Evolutionary conservation across 2,113 vertebrate species (phyloP).

Genomic region (Athene noctua): DNA sequence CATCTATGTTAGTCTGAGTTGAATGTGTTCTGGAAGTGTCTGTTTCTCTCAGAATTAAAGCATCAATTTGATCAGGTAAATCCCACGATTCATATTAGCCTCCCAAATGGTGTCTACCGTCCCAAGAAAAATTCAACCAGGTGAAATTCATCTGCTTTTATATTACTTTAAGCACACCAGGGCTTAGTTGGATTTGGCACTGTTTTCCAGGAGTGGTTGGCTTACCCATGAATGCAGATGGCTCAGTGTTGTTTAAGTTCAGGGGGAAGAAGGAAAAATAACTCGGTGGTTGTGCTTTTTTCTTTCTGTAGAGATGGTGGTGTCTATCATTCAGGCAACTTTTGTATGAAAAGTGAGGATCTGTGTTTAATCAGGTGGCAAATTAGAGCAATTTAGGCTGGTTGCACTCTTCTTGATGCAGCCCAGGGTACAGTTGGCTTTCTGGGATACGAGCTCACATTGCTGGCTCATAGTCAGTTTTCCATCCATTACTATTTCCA

Average conservation of each 20-base stretch:
- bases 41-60: neutral
- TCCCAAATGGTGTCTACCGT: neutral
- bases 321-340: neutral
- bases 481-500: too few relatives aligned
- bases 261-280: neutral
- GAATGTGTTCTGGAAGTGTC: neutral
- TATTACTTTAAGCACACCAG: neutral
- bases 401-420: too few relatives aligned
- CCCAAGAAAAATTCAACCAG: neutral
- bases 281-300: neutral
- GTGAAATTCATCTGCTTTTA: neutral
- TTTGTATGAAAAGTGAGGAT: neutral
- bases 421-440: too few relatives aligned
- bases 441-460: too few relatives aligned
- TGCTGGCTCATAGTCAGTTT: too few relatives aligned
- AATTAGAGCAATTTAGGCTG: neutral
- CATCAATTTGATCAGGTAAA: neutral
- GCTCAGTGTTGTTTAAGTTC: neutral
- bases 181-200: neutral
- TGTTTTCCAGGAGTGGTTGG: neutral
- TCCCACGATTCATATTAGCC: neutral
- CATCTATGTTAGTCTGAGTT: rapidly evolving
- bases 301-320: neutral
- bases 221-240: too few relatives aligned
- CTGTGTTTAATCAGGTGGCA: neutral